Conservation (phyloP, 2,888 invertebrate genomes). For the Nemotelus pantherinus region DNA sequence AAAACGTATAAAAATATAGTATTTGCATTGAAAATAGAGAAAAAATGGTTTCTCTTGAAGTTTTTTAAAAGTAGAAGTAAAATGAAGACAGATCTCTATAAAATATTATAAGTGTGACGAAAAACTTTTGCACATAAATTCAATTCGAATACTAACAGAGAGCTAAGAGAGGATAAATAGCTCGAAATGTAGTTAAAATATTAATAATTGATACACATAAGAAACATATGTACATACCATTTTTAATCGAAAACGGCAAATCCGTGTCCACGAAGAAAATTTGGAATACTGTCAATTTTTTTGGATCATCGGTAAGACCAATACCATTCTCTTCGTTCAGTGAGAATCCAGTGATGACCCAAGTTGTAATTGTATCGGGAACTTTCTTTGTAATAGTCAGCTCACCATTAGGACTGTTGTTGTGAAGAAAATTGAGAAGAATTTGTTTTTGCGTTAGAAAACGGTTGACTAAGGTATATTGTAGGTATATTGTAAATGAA, state of each 20-base stretch:
- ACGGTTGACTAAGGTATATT: too few relatives aligned
- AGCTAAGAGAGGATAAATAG: too few relatives aligned
- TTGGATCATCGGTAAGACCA: constrained; percentile 75
- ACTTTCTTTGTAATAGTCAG: constrained; percentile 68
- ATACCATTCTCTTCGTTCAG: constrained; percentile 80
- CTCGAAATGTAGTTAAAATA: too few relatives aligned
- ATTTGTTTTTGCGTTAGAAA: not conserved
- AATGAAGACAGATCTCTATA: too few relatives aligned
- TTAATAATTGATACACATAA: not conserved
- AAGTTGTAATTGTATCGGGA: constrained; percentile 87
- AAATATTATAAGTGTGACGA: too few relatives aligned
- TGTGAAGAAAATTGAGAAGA: constrained; percentile 1
- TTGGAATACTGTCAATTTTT: constrained; percentile 78
- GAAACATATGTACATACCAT: constrained; percentile 55
- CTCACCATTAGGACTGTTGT: constrained; percentile 65
- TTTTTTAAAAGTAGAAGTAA: too few relatives aligned
- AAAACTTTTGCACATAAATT: too few relatives aligned
- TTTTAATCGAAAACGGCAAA: constrained; percentile 86
- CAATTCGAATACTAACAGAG: too few relatives aligned
- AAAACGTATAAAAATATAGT: not conserved
- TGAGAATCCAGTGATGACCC: constrained; percentile 85
- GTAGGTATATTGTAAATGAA: too few relatives aligned
- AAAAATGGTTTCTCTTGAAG: too few relatives aligned
- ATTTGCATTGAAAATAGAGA: too few relatives aligned
- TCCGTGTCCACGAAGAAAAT: constrained; percentile 87